Base-by-base conservation (phyloP, 2,797 vertebrate genomes). In the Alca torda region DNA sequence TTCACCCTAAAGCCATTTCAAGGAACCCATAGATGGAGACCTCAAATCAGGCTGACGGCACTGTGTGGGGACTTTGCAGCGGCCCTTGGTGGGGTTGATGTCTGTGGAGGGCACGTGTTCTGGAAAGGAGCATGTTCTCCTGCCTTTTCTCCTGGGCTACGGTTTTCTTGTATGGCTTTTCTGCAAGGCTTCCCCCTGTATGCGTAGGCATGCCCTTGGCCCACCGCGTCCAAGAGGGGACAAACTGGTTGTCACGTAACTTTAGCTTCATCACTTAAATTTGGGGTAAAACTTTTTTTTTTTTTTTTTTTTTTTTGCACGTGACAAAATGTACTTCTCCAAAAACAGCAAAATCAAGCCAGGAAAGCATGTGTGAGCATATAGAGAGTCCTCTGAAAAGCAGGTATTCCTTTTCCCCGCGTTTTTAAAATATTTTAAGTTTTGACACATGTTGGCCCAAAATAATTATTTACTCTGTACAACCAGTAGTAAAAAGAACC, bases 381-480 rank as follows among this genome's bases (percentile, higher is more conserved):
- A 73, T 13, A 91, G 56, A 78, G 65, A 89, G 51, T 45, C 28
- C 50, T 79, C 76, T 90, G 89, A 84, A 73, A 96, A 90, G 46
- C 89, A 88, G 79, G 39, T 92, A 90, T 89, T 87, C 50, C 70
- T 93, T 92, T 92, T 57, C 61, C 79, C 35, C 24, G 10, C 9
- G 16, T 87, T 94, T 96, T 93, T 59, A 46, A 95, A 93, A 80
- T 89, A 84, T 92, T 93, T 94, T 67, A 91, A 65, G 48, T 86
- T 95, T 92, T 93, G 75, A 96, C 82, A 63, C 16, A 81, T 68
- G 53, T 37, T 84, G 84, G 77, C 90, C 81, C 89, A 93, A 92
- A 94, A 75, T 92, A 96, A 95, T 89, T 96, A 97, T 97, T 97
- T 96, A 59, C 74, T 79, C 80, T 72, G 84, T 90, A 69, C 54